Evolutionary conservation across 2,888 invertebrate genomes (phyloP), one percentile per base, ranked within the genome.

Genomic region (Hedya salicella): DNA sequence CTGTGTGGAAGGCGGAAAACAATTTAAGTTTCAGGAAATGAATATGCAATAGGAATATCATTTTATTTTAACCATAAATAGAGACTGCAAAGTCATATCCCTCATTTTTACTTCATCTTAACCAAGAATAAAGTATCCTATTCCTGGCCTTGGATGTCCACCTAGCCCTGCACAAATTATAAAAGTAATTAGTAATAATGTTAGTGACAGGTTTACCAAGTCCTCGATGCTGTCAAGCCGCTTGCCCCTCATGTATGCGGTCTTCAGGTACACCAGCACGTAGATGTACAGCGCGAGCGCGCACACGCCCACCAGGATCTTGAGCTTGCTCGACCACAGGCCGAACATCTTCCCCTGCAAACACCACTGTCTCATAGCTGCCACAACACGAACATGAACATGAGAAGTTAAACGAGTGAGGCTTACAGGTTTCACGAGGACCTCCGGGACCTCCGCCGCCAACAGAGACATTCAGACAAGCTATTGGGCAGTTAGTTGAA

Each of bases 341-440:
- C 63, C 68, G 19, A 71, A 57, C 74, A 74, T 72, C 40, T 71
- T 70, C 30, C 68, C 70, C 76, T 75, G 69, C 13, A 25, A 62
- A 61, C 16, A 54, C 9, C 48, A 14, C n/a, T 0, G 5, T 1
- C 11, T 11, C 16, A 14, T 13, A 44, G 36, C 36, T 36, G 36
- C 36, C 11, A 36, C 36, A 11, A 36, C 36, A 36, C 36, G 11
- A 36, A 1, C 1, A 25, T 3, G 25, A 25, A 6, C 4, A 25
- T 6, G 25, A 42, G 19, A 16, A 68, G 57, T 21, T 56, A n/a
- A 48, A 30, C 49, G 57, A 63, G 11, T 13, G n/a, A 5, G 30
- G 72, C 80, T 75, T 64, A 80, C 80, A 52, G 72, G 75, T 71
- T 79, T 80, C 25, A 78, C 71, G 49, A 75, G 65, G 36, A 80